These are phyloP conservation scores for Caerostris extrusa DNA, from an alignment of 1,140 invertebrate species.

Conservation along the genomic window DNA sequence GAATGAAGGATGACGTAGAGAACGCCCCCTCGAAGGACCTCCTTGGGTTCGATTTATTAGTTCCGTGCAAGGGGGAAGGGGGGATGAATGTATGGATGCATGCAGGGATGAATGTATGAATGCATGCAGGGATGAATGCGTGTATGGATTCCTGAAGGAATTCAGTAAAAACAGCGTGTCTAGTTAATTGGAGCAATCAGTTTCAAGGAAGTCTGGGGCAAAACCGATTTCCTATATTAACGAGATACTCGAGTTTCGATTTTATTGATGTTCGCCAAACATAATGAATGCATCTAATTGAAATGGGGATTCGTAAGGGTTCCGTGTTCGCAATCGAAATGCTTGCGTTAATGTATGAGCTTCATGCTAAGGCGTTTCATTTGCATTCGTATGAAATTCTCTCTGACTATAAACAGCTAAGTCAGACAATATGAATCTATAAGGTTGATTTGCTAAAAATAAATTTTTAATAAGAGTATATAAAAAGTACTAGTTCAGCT, in stretches of 20 bases:
- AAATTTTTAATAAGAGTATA: too few species aligned
- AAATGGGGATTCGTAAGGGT: not conserved
- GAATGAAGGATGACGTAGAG: constrained; percentile 65
- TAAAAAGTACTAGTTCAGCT: too few species aligned
- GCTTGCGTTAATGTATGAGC: not conserved
- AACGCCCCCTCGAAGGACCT: constrained; percentile 38
- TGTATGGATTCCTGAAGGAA: not conserved
- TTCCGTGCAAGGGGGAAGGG: not conserved
- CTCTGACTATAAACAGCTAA: too few species aligned
- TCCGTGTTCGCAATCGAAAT: not conserved
- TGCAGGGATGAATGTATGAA: not conserved
- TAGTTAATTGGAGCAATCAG: constrained; percentile 45
- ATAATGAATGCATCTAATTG: not conserved
- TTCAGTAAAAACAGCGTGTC: not conserved
- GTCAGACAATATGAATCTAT: too few species aligned
- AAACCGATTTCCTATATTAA: constrained; percentile 7
- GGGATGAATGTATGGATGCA: not conserved
- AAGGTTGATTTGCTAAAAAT: too few species aligned
- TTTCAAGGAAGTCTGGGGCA: not conserved
- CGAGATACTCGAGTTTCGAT: not conserved
- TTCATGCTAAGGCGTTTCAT: too few species aligned
- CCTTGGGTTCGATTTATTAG: constrained; percentile 59
- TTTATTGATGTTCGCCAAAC: not conserved
- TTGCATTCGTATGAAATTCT: too few species aligned
- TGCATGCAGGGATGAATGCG: not conserved